Percentiles rank a stretch among this genome's conserved stretches.
phyloP scores from a whole-genome alignment of 2,113 vertebrate genomes.

The Symphodus melops region DNA sequence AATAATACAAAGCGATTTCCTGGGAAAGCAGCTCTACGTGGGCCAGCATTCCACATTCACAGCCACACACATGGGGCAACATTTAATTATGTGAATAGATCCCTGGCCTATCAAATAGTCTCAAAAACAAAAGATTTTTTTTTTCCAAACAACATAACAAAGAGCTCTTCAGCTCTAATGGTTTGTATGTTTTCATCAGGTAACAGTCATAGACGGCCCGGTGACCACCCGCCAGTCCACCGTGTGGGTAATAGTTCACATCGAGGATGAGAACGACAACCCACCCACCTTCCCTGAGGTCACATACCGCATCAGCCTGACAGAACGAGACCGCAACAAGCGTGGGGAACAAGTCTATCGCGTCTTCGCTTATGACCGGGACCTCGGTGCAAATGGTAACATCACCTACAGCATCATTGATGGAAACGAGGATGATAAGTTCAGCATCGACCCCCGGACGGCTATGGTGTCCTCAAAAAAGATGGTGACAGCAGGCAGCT shows the following conservation, averaged over 20 bases:
- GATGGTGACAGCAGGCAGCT: slow-evolving; percentile 93
- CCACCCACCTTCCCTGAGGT: slow-evolving; percentile 92
- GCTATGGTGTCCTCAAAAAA: slow-evolving; percentile 96
- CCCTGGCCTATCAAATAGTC: background rate
- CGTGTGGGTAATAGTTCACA: slow-evolving; percentile 93
- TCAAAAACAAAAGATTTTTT: background rate
- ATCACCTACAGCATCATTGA: slow-evolving; percentile 94
- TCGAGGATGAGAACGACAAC: slow-evolving; percentile 97
- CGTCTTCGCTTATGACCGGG: slow-evolving; percentile 92
- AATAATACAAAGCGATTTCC: slow-evolving; percentile 75
- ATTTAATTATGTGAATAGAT: slow-evolving; percentile 32
- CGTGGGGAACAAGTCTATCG: slow-evolving; percentile 93
- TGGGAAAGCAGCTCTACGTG: slow-evolving; percentile 60
- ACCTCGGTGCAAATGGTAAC: slow-evolving; percentile 92
- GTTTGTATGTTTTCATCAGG: slow-evolving; percentile 77
- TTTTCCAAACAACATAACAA: background rate
- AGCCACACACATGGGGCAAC: slow-evolving; percentile 19
- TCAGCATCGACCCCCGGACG: slow-evolving; percentile 93
- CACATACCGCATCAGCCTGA: slow-evolving; percentile 92
- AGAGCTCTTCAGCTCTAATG: background rate
- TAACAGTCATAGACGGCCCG: slow-evolving; percentile 93
- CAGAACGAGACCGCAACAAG: slow-evolving; percentile 93
- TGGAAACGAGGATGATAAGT: slow-evolving; percentile 92
- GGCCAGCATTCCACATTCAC: slow-evolving; percentile 5
- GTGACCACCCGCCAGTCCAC: slow-evolving; percentile 90